Conservation (phyloP, 1,140 invertebrate genomes). For the Ephestia elutella region DNA sequence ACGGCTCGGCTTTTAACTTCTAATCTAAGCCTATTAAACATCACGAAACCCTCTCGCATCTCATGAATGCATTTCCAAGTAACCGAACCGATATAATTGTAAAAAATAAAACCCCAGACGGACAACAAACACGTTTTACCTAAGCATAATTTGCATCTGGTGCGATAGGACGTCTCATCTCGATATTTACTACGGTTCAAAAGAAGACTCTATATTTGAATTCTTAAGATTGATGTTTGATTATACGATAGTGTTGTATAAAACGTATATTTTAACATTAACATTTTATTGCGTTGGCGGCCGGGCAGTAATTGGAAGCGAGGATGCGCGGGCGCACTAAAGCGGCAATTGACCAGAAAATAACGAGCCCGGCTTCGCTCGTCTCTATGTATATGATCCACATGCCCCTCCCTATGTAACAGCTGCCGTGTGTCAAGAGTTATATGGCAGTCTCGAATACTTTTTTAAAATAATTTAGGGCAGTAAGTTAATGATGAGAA, state of each 20-base stretch:
- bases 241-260: slow-evolving; percentile 20
- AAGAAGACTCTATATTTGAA: slow-evolving; percentile 2
- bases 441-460: slow-evolving; percentile 45
- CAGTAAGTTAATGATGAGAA: slow-evolving; percentile 12
- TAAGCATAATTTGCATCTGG: slow-evolving; percentile 68
- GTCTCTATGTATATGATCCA: slow-evolving; percentile 36
- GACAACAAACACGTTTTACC: slow-evolving; percentile 71
- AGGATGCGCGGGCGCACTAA: slow-evolving; percentile 71
- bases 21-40: slow-evolving; percentile 72
- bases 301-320: slow-evolving; percentile 69
- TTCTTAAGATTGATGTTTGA: slow-evolving; percentile 19
- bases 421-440: slow-evolving; percentile 49
- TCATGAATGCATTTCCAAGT: slow-evolving; percentile 71
- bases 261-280: slow-evolving; percentile 20
- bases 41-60: slow-evolving; percentile 60
- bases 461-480: slow-evolving; percentile 37
- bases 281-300: slow-evolving; percentile 68
- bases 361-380: slow-evolving; percentile 56
- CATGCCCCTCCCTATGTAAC: slow-evolving; percentile 46
- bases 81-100: slow-evolving; percentile 69
- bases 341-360: slow-evolving; percentile 73
- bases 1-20: slow-evolving; percentile 62
- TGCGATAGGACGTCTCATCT: slow-evolving; percentile 16
- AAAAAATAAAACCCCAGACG: slow-evolving; percentile 68
- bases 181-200: slow-evolving; percentile 7